Base-by-base conservation (phyloP, 2,888 invertebrate genomes). In the Liopterus haemorrhoidalis region DNA sequence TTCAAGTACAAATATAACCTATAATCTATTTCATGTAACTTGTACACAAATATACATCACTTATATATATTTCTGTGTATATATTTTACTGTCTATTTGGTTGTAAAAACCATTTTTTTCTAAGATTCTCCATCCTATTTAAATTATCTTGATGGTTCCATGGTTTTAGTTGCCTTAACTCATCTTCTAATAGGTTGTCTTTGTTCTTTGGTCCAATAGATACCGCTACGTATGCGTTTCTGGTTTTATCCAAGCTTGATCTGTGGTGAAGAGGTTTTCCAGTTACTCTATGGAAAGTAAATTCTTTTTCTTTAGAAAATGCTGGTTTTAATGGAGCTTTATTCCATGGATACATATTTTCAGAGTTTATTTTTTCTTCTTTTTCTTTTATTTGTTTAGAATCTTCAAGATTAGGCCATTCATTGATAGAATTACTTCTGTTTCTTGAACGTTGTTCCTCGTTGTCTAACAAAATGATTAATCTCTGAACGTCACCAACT, bases 221-320 rank as follows among this genome's bases (percentile, higher is more conserved):
- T 4, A 69, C 67, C 1, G 69, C 68, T 27, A 69, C 66, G 52
- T 69, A 69, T 4, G 68, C 67, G 48, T 65, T 68, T 31, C 50
- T 30, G 47, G 60, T 65, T 52, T 64, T 67, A 49, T 64, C 62
- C 9, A 61, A 48, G 47, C 54, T 55, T 15, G 53, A 49, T 41
- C 56, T 56, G 40, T 59, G 59, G 3, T 36, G 36, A 15, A 61
- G 48, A n/a, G 64, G 64, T 41, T 59, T 57, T 44, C 67, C 67
- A 32, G 67, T 69, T 5, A 68, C 68, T 45, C 66, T 59, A 46
- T 67, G 68, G 63, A 67, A 69, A 58, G 65, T 60, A 56, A 69
- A 69, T 14, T 45, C 45, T 27, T 39, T 39, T 4, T 45, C 45
- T 20, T 27, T 31, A 4, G 38, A 32, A 11, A 24, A 16, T 12